Evolutionary conservation across 2,888 invertebrate genomes (phyloP), one percentile per base, ranked within the genome.

Genomic region (Trachelus troglodyta): DNA sequence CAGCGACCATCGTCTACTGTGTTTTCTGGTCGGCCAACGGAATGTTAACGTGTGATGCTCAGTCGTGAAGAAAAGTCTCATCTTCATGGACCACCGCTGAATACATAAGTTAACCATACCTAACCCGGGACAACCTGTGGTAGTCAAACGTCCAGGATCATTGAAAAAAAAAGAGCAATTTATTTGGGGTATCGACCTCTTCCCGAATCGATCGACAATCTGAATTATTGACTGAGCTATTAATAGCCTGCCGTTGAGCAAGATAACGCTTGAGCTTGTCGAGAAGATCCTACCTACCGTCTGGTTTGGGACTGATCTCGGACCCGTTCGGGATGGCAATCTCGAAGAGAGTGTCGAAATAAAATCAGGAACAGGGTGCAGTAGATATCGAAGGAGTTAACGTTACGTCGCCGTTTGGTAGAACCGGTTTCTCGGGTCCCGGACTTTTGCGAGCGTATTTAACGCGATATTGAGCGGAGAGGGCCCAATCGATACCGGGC

Each of bases 371-470:
- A 56, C 56, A 56, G 56, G 56, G 56, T 56, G 56, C 56, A 56
- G 56, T 23, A 56, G 56, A 56, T 56, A 56, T 23, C 56, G 56
- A 56, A 23, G 56, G 56, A 56, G 23, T 56, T 9, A 56, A 23
- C 56, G 85, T 86, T 85, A 86, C 83, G 83, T 86, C 83, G 87
- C 83, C 84, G 83, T 86, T 87, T 85, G 80, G 81, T 79, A 78
- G 80, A 87, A 87, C 87, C 88, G 87, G 86, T 87, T 86, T 81
- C 75, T 69, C 80, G 79, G 76, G 69, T 74, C 35, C 75, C 77
- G 81, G 80, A 85, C 84, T 85, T 85, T 82, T 83, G 77, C 82
- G 80, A 77, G 79, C 79, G 80, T 77, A 79, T 80, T 83, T 81
- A 81, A 85, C 81, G 83, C 86, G 83, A 84, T 83, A 83, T 83